Conservation (phyloP, 2,797 vertebrate species). For the Pachyuromys duprasi region DNA sequence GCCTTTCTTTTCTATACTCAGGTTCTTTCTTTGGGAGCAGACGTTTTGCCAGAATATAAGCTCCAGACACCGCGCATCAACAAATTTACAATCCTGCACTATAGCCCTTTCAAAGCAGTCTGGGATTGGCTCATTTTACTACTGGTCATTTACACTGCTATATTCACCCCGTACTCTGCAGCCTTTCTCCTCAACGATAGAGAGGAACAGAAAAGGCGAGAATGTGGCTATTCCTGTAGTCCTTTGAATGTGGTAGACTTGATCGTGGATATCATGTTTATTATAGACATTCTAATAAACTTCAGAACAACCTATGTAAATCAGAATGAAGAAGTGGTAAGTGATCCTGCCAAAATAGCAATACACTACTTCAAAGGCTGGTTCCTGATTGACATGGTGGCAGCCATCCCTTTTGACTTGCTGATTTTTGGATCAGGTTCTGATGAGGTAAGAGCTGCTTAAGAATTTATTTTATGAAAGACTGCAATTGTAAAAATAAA, state of each 20-base stretch:
- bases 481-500: constrained; percentile 48
- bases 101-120: constrained; percentile 99
- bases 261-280: constrained; percentile 99
- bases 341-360: constrained; percentile 97
- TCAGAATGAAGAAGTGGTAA: constrained; percentile 99
- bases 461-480: constrained; percentile 68
- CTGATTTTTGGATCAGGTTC: constrained; percentile 99
- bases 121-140: constrained; percentile 99
- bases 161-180: constrained; percentile 98
- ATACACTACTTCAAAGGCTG: constrained; percentile 99
- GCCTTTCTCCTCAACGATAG: constrained; percentile 98
- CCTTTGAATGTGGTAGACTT: constrained; percentile 98
- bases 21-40: constrained; percentile 98
- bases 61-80: constrained; percentile 98
- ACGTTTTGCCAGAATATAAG: constrained; percentile 99
- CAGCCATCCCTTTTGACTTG: constrained; percentile 99
- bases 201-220: constrained; percentile 95
- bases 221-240: constrained; percentile 98
- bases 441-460: constrained; percentile 94
- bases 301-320: constrained; percentile 99
- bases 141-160: constrained; percentile 98
- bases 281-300: constrained; percentile 99
- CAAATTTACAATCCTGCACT: constrained; percentile 99
- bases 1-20: constrained; percentile 80
- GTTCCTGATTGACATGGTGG: constrained; percentile 99